A percentile compares a stretch with the other conserved stretches of the same genome.
Conservation (phyloP, 2,113 vertebrate species). For the rabbit (Oryctolagus cuniculus) region DNA sequence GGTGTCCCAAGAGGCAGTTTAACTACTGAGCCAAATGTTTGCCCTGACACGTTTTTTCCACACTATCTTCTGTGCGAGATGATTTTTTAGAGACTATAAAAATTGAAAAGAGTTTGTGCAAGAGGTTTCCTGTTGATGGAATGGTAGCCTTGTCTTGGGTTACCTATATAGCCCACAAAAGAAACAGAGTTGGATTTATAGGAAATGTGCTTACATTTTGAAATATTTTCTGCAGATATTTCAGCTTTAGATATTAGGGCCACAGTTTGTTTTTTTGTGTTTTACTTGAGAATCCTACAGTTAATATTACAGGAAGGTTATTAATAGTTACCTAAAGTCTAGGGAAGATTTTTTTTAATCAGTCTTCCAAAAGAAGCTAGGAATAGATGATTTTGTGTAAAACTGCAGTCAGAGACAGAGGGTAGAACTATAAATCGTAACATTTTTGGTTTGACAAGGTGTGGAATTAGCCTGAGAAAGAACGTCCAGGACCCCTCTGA, state of each 20-base stretch:
- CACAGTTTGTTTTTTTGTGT: background rate
- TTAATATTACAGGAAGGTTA: background rate
- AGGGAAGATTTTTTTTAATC: background rate
- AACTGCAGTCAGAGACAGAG: background rate
- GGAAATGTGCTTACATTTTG: background rate
- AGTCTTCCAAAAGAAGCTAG: background rate
- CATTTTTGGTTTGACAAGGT: background rate
- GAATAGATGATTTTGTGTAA: background rate
- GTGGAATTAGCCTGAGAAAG: background rate
- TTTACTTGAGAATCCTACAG: slow-evolving; percentile 30
- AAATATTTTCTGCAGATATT: background rate
- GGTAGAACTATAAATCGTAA: background rate
- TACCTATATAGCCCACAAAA: background rate
- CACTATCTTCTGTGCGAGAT: background rate
- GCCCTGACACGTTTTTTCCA: background rate
- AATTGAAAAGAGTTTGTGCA: background rate
- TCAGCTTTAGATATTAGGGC: background rate
- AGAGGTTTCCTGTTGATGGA: background rate
- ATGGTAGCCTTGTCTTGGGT: background rate
- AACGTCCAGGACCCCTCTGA: background rate
- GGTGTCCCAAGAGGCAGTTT: no score
- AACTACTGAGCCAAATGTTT: no score
- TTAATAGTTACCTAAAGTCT: background rate
- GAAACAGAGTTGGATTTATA: background rate
- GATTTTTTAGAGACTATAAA: background rate